Base-by-base conservation (phyloP, 1,140 invertebrate species). In the Parasteatoda tepidariorum region DNA sequence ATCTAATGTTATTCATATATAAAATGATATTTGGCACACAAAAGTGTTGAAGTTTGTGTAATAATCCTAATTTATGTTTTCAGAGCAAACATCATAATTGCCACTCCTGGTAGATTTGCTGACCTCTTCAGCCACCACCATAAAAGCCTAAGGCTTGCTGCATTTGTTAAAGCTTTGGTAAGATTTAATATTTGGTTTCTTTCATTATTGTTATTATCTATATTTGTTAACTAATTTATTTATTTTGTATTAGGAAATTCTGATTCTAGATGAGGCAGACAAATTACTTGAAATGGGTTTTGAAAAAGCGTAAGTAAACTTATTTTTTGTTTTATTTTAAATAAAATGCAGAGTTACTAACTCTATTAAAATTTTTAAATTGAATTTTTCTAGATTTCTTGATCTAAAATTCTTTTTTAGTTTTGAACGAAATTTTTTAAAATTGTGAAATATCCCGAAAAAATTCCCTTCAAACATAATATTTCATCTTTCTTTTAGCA, bases 261-360 rank as follows among this genome's bases (percentile, higher is more conserved):
- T 99, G 22, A 93, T 99, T 13, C 90, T 99, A 62, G 98, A 99
- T 90, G 98, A 99, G 92, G 98, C 98, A 13, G 98, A 99, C 90
- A 92, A 95, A 83, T 90, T 99, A 7, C 89, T 99, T 48, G 97
- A 98, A 87, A 90, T 98, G 85, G 97, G 97, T 4, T 99, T 99
- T 89, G 94, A 95, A 87, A 90, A 91, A 9, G 93, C 87, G 89
- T 90, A 85, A 67, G 59, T 71, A 7, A 15, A 22, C 11, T 38
- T 0, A 2, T 67, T 33, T 67, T n/a, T n/a, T n/a, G n/a, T n/a
- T n/a, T n/a, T n/a, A n/a, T 67, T 7, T 24, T 7, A 59, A 7
- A n/a, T 59, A 11, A 11, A 15, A 7, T 59, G 57, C 13, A n/a
- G 24, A 59, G 24, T 59, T 18, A 24, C 7, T 15, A 24, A 18